Evolutionary conservation across 2,797 vertebrate genomes (phyloP).

Genomic region (Tokudaia muenninki): DNA sequence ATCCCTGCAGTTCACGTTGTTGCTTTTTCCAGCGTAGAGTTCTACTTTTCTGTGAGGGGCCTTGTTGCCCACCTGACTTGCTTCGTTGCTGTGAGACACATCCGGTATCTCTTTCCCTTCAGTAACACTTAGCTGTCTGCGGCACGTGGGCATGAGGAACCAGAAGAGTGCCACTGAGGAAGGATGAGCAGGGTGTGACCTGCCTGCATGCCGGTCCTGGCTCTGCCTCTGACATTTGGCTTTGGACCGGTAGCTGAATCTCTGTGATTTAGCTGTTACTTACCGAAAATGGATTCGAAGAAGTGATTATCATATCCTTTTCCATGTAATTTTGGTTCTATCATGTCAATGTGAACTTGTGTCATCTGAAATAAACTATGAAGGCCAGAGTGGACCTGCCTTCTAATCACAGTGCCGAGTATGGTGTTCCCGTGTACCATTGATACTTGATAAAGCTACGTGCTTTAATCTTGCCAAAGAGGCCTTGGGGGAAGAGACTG

Average conservation of each 20-base stretch:
- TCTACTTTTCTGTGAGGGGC: background rate
- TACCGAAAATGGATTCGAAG: background rate
- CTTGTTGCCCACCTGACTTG: background rate
- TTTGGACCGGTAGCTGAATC: background rate
- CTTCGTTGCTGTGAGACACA: background rate
- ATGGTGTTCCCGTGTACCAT: background rate
- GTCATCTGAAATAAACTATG: background rate
- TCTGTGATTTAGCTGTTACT: background rate
- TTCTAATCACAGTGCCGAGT: background rate
- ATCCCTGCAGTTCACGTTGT: background rate
- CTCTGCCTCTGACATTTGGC: background rate
- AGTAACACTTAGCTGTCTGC: background rate
- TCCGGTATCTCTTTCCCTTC: background rate
- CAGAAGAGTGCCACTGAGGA: background rate
- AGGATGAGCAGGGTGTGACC: background rate
- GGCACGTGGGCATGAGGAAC: background rate
- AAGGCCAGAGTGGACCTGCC: background rate
- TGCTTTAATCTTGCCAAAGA: constrained; percentile 4
- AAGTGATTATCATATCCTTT: background rate
- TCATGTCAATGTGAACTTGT: background rate
- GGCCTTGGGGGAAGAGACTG: background rate
- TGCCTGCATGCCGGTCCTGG: background rate
- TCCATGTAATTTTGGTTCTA: background rate
- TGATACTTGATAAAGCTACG: background rate
- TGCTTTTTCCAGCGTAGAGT: background rate